phyloP scores from a whole-genome alignment of 2,888 invertebrate species.

The Lypha dubia region DNA sequence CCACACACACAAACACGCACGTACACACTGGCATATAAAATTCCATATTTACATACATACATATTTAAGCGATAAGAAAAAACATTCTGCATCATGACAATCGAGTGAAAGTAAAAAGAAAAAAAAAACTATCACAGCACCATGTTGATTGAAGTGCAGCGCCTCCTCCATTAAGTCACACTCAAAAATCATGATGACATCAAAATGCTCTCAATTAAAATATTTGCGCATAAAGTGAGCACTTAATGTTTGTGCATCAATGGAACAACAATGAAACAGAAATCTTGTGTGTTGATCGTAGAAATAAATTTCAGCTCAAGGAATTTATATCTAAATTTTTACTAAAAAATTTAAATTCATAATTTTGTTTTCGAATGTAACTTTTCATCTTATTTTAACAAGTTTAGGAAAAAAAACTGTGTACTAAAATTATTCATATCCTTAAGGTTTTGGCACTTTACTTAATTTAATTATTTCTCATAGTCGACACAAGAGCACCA shows the following conservation, averaged over 20 bases:
- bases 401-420: not conserved
- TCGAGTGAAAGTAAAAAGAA: constrained; percentile 31
- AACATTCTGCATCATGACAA: constrained; percentile 46
- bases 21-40: not conserved
- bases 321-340: too few relatives aligned
- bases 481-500: not conserved
- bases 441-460: constrained; percentile 15
- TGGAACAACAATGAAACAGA: not conserved
- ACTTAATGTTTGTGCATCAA: constrained; percentile 33
- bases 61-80: constrained; percentile 19
- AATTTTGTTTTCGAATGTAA: not conserved
- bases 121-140: constrained; percentile 67
- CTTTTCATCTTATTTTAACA: not conserved
- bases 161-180: constrained; percentile 73
- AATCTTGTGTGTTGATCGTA: not conserved
- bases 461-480: constrained; percentile 36
- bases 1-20: constrained; percentile 1
- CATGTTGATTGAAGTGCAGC: constrained; percentile 75
- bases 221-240: constrained; percentile 71
- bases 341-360: too few relatives aligned
- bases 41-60: not conserved
- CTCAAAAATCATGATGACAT: constrained; percentile 79
- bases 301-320: not conserved
- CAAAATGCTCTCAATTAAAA: constrained; percentile 82
- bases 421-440: constrained; percentile 19